phyloP scores from a whole-genome alignment of 2,113 vertebrate species.

The Galbula dea region DNA sequence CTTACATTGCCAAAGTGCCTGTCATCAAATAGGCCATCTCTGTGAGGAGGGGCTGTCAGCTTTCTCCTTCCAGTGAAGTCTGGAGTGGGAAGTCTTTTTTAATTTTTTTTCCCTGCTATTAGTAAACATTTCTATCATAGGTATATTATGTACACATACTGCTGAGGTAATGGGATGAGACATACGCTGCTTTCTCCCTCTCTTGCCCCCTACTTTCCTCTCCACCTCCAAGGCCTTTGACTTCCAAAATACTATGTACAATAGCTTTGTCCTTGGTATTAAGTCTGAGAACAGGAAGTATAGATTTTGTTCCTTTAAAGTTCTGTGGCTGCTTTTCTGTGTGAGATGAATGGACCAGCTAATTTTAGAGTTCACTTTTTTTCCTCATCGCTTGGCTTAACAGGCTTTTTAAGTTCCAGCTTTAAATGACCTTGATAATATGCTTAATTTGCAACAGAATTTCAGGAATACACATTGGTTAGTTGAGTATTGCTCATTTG shows the following conservation, averaged over 20 bases:
- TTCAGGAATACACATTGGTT: slow-evolving; percentile 34
- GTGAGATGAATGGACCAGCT: slow-evolving; percentile 60
- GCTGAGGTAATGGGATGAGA: slow-evolving; percentile 63
- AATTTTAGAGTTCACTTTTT: slow-evolving; percentile 42
- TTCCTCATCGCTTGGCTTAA: slow-evolving; percentile 26
- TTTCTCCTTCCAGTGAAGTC: slow-evolving; percentile 65
- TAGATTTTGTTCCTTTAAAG: slow-evolving; percentile 56
- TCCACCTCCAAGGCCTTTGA: slow-evolving; percentile 64
- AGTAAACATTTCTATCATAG: slow-evolving; percentile 67
- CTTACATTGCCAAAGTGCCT: slow-evolving; percentile 69
- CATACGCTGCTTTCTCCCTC: slow-evolving; percentile 55
- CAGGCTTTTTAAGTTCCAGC: slow-evolving; percentile 56
- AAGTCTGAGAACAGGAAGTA: slow-evolving; percentile 41
- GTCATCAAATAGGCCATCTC: slow-evolving; percentile 67
- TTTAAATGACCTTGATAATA: slow-evolving; percentile 42
- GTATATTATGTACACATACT: slow-evolving; percentile 60
- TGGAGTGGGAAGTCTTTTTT: slow-evolving; percentile 61
- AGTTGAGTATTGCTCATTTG: slow-evolving; percentile 14
- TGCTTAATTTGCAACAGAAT: slow-evolving; percentile 30
- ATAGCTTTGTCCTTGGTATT: slow-evolving; percentile 61
- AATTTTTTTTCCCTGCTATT: slow-evolving; percentile 53
- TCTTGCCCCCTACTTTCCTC: neutral
- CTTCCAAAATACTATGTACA: slow-evolving; percentile 55
- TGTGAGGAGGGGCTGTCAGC: slow-evolving; percentile 56
- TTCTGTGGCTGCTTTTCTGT: slow-evolving; percentile 64